Percentiles rank a stretch among this genome's conserved stretches.
Evolutionary conservation across 2,888 invertebrate genomes (phyloP).

Genomic region (Crocallis elinguaria): DNA sequence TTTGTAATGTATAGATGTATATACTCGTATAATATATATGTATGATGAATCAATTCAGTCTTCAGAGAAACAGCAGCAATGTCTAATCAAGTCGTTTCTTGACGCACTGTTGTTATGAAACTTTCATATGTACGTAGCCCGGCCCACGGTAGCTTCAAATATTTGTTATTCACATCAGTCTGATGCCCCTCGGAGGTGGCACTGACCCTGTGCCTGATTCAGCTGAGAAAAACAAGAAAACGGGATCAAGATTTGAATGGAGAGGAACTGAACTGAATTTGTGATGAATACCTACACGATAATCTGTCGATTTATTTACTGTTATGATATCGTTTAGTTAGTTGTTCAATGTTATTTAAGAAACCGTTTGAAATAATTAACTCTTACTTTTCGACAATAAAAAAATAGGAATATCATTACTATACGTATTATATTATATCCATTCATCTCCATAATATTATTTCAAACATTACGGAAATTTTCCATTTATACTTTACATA

Average conservation of each 20-base stretch:
- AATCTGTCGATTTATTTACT: neutral
- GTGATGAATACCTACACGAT: neutral
- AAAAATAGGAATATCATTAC: no score
- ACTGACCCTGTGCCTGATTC: constrained; percentile 50
- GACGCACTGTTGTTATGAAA: constrained; percentile 66
- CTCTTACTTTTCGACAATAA: no score
- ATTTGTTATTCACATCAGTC: constrained; percentile 61
- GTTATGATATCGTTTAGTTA: neutral
- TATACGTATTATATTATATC: no score
- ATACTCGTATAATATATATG: no score
- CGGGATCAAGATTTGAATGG: constrained; percentile 13
- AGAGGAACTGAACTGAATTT: constrained; percentile 10
- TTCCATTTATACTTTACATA: no score
- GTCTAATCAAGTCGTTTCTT: constrained; percentile 38
- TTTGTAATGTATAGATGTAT: no score
- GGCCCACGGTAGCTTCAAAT: constrained; percentile 67
- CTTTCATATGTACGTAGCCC: constrained; percentile 59
- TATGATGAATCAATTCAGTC: constrained; percentile 16
- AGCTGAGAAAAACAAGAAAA: constrained; percentile 29
- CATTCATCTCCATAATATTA: no score
- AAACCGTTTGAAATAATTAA: no score
- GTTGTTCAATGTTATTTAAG: no score
- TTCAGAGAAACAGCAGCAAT: constrained; percentile 23
- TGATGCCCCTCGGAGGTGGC: constrained; percentile 41
- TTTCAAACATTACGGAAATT: no score